These are phyloP conservation scores for Climacteris rufus DNA, from an alignment of 2,113 vertebrate species.

Conservation along the genomic window DNA sequence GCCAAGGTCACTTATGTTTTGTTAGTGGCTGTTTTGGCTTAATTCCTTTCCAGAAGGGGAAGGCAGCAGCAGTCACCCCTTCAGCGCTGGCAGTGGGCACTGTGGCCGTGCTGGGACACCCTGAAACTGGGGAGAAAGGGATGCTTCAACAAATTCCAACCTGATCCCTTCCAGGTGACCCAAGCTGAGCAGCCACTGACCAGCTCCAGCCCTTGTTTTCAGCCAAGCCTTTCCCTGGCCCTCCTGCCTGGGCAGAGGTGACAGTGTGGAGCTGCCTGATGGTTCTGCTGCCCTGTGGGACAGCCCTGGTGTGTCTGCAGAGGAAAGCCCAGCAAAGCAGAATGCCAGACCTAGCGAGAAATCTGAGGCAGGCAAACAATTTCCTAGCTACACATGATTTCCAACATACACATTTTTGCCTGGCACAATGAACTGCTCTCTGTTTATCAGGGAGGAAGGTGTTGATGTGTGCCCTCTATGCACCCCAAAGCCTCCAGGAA, in stretches of 20 bases:
- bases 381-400: neutral
- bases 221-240: neutral
- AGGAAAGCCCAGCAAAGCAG: neutral
- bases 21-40: neutral
- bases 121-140: neutral
- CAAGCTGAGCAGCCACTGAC: neutral
- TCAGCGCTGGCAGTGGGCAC: accelerated
- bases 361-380: neutral
- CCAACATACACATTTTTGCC: neutral
- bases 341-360: neutral
- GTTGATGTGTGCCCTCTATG: neutral
- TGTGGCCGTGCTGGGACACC: neutral
- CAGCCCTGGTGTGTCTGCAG: neutral
- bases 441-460: neutral
- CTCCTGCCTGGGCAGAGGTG: neutral
- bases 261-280: neutral
- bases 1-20: neutral
- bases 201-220: neutral
- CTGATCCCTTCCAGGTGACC: neutral
- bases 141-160: neutral
- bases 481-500: neutral
- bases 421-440: neutral
- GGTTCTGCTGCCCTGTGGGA: neutral
- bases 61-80: neutral
- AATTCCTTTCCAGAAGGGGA: neutral